These are phyloP conservation scores for Periophthalmus modestus DNA, from an alignment of 2,113 vertebrate genomes.

Conservation along the genomic window DNA sequence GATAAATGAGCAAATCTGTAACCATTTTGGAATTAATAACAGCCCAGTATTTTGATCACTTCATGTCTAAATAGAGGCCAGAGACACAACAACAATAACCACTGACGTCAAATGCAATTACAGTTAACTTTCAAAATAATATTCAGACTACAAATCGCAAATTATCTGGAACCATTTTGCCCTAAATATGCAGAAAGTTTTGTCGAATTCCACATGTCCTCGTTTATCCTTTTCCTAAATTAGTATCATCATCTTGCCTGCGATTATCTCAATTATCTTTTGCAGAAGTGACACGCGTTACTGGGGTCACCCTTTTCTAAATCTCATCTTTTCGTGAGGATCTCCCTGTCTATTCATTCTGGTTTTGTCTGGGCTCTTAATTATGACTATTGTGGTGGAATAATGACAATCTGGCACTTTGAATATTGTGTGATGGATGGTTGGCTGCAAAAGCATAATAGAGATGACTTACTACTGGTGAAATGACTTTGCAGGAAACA, in stretches of 20 bases:
- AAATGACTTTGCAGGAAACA: neutral
- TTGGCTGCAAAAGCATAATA: neutral
- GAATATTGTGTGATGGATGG: neutral
- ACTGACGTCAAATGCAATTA: too few species aligned
- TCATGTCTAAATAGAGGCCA: too few species aligned
- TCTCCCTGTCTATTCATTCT: neutral
- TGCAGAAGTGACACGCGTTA: neutral
- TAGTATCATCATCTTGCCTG: neutral
- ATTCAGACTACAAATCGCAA: neutral
- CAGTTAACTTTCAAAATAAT: too few species aligned
- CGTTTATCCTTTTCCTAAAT: neutral
- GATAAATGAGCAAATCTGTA: too few species aligned
- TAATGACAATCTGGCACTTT: neutral
- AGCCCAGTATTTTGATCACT: too few species aligned
- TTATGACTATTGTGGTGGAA: neutral
- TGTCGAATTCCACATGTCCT: neutral
- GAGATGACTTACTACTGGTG: neutral
- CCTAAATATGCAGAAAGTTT: neutral
- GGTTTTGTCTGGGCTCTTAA: neutral
- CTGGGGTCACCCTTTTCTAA: neutral
- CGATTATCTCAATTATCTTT: neutral
- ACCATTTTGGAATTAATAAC: too few species aligned
- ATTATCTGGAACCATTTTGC: neutral
- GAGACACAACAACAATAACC: too few species aligned
- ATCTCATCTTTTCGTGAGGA: neutral